Evolutionary conservation across 1,140 invertebrate genomes (phyloP), one percentile per base, ranked within the genome.

Genomic region (Melanaphis sacchari): DNA sequence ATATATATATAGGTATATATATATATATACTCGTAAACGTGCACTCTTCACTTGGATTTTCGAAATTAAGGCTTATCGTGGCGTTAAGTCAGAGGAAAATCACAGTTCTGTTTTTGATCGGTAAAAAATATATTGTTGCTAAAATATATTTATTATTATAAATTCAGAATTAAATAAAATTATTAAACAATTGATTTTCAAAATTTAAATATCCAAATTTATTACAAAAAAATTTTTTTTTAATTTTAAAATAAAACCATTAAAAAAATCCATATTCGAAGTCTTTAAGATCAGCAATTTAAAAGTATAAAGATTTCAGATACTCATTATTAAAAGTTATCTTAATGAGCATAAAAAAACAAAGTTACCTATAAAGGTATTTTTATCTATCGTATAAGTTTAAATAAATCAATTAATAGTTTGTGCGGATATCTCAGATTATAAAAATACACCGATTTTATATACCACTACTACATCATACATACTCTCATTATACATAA

Each of bases 361-460:
- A 4, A 5, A n/a, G n/a, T n/a, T 66, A n/a, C n/a, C 4, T 18
- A 7, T 66, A n/a, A 26, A n/a, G 0, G 11, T 5, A 5, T n/a
- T 66, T 66, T 66, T n/a, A 66, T 9, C n/a, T 66, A 66, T n/a
- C n/a, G n/a, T n/a, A n/a, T n/a, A 26, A 18, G 5, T 66, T 31
- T 66, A 66, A n/a, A 66, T 31, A n/a, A n/a, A 66, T 66, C 15
- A 66, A 66, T n/a, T 6, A 31, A 66, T n/a, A n/a, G 59, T 66
- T n/a, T n/a, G 11, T 66, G 24, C 0, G 7, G 31, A 9, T 59
- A 59, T 31, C 26, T 59, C 11, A 59, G 26, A 59, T 59, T 26
- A 59, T 11, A 59, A 59, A 7, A 54, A 31, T 66, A 66, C 4
- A 49, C 46, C 15, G 15, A 21, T 49, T 49, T 49, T 21, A 49